Base-by-base conservation (phyloP, 1,140 invertebrate species). In the Bombus confusus region DNA sequence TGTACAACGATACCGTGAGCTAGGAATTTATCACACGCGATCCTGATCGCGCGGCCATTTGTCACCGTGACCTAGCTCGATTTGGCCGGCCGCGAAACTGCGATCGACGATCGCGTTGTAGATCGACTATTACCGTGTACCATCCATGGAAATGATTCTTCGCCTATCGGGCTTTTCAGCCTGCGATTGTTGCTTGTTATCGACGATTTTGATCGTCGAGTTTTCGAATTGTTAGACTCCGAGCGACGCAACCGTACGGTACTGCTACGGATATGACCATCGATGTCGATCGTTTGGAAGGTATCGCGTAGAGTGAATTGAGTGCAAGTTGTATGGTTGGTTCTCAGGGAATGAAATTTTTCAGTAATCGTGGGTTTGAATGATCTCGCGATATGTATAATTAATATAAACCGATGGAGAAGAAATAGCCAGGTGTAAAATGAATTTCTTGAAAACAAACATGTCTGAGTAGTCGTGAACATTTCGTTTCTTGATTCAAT, bases 21-120 rank as follows among this genome's bases (percentile, higher is more conserved):
- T 31, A 37, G 66, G 78, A 85, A 89, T 89, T 88, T 89, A 89
- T 89, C 87, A 81, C 74, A n/a, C 28, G 66, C 83, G 84, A 84
- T 73, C 82, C 43, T 41, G 68, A 69, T 66, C 86, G 59, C 83
- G 34, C 34, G 73, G 66, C 77, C 78, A 86, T 89, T 88, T 89
- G 74, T 89, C 87, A 88, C 86, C 52, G 34, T 47, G 52, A n/a
- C n/a, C 78, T 47, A 47, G 64, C 74, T 34, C 72, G 66, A 87
- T 87, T 88, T 73, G 86, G 76, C 66, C 80, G n/a, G 69, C 62
- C 68, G 39, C 87, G 59, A 88, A 88, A 88, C 82, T 69, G 64
- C 76, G 59, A 62, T 69, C 80, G 57, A 73, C 41, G 28, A 41
- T 78, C 77, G 52, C 68, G 74, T 87, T 84, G 75, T 84, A 74